Evolutionary conservation across 2,888 invertebrate genomes (phyloP), one percentile per base, ranked within the genome.

Genomic region (Lobophora halterata): DNA sequence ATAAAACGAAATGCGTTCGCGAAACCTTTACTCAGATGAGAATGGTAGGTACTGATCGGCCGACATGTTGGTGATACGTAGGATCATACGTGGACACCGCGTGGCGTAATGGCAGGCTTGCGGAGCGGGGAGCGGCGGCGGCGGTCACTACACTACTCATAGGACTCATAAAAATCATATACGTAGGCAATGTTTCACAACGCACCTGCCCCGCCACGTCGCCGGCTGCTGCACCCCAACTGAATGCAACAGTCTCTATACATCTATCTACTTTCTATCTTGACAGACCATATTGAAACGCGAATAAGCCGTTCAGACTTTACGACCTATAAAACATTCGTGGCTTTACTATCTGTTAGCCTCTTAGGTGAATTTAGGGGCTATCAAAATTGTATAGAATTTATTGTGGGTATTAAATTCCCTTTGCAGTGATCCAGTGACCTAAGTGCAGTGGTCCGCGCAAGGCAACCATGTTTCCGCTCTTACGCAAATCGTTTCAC

Each of bases 51-150:
- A 61, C 56, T 49, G 44, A 61, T 59, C 51, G 56, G 60, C 68
- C 55, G 68, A 70, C 69, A 68, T 72, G 65, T 70, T 70, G 66
- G 52, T 37, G 44, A 43, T 41, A 42, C 40, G 38, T 46, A 21
- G 27, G 36, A 36, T 32, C n/a, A 66, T 70, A 65, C 58, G 52
- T 57, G 59, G 62, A 60, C 62, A 61, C 57, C 61, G 66, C 63
- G 64, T 77, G 70, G 71, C 68, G 78, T 73, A 79, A 81, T 75
- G 76, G 74, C n/a, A n/a, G n/a, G n/a, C n/a, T n/a, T n/a, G n/a
- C n/a, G n/a, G n/a, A n/a, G n/a, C n/a, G n/a, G n/a, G n/a, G n/a
- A n/a, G n/a, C n/a, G n/a, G n/a, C n/a, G n/a, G n/a, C n/a, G n/a
- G n/a, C 78, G 65, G 64, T 51, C 71, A 62, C 65, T 59, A 61